Base-by-base conservation (phyloP, 2,888 invertebrate genomes). In the Halocaridina rubra region DNA sequence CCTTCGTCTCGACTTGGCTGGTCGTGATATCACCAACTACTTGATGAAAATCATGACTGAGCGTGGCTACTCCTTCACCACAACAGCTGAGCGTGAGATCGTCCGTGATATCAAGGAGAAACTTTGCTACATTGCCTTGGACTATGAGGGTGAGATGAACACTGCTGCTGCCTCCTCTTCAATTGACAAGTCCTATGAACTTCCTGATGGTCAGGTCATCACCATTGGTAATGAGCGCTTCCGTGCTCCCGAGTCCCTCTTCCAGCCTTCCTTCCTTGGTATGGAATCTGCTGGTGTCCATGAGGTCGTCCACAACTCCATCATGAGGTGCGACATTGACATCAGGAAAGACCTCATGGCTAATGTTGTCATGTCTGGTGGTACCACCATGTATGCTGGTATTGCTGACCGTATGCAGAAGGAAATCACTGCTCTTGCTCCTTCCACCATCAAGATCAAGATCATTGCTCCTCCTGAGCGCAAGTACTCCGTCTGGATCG, bases 401-500 rank as follows among this genome's bases (percentile, higher is more conserved):
- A 82, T 88, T 84, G 88, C 85, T 80, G 88, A 88, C 78, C 82
- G 88, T n/a, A 84, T 88, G 86, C 88, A 88, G 84, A 86, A 88
- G 78, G 88, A 88, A 87, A 86, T 90, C 33, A 88, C 89, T 53
- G 78, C 88, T 19, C 86, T 90, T 59, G 90, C 90, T 59, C 90
- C 90, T 30, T 87, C 88, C 46, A 89, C 89, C 24, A 90, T 89
- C 88, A 90, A 89, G 84, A 89, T 90, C 78, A 89, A 89, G 85
- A 89, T 90, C 69, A 89, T 89, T 92, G 96, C 96, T 92, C 95
- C 96, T 91, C 96, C 96, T 89, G 96, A 96, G 91, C 94, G 96
- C 92, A 96, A 96, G 91, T 96, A 96, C 93, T 96, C 96, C 92
- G 96, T 96, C 91, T 96, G 96, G 96, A 96, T 96, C 93, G 96